Evolutionary conservation across 2,797 vertebrate species (phyloP).

Genomic region (Serranus cabrilla): DNA sequence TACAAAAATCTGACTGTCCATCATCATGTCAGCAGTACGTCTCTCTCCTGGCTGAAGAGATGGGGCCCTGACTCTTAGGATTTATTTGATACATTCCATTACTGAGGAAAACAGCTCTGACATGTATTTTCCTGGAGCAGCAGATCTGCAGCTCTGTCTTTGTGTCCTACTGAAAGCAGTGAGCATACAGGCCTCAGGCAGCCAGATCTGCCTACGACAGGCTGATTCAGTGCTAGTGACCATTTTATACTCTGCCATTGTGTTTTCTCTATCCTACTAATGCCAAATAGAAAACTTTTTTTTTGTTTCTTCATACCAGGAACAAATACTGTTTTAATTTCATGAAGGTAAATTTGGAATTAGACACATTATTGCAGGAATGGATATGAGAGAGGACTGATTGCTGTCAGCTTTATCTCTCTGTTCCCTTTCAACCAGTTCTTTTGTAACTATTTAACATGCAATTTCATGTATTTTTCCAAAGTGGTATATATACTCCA

Average conservation of each 20-base stretch:
- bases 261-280: background rate
- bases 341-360: background rate
- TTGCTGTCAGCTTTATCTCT: background rate
- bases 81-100: background rate
- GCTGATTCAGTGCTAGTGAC: conserved; percentile 2
- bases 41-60: background rate
- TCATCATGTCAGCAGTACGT: background rate
- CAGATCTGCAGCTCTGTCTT: background rate
- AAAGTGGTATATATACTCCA: too few relatives aligned
- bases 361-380: background rate
- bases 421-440: background rate
- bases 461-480: too few relatives aligned
- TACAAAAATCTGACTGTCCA: background rate
- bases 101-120: background rate
- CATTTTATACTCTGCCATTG: background rate
- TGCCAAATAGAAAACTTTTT: background rate
- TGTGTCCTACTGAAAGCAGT: conserved; percentile 1
- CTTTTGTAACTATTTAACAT: background rate
- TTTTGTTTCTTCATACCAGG: background rate
- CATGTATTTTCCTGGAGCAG: background rate
- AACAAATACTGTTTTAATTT: background rate
- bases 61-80: background rate
- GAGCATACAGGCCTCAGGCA: conserved; percentile 6
- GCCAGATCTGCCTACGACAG: conserved; percentile 5
- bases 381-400: background rate